phyloP scores from a whole-genome alignment of 2,113 vertebrate species.

The Tenrec ecaudatus region DNA sequence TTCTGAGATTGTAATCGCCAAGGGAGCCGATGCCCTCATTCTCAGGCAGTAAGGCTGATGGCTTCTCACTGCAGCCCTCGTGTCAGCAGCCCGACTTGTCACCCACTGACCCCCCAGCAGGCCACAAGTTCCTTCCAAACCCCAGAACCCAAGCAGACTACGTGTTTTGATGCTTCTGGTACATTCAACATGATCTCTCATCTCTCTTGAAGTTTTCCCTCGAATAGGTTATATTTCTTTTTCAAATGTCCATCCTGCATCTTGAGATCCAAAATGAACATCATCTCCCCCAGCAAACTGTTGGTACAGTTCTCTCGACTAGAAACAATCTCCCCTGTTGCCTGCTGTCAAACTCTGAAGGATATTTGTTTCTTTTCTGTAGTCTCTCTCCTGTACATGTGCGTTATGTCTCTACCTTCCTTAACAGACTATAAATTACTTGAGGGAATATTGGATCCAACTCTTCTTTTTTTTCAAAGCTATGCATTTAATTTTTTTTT shows the following conservation, averaged over 20 bases:
- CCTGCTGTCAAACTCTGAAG: neutral
- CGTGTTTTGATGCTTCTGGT: neutral
- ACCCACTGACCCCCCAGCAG: too few relatives aligned
- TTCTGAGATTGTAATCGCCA: too few relatives aligned
- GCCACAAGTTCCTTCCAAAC: neutral
- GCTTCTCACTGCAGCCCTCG: too few relatives aligned
- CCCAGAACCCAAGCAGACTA: neutral
- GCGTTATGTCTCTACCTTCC: neutral
- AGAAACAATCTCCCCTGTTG: neutral
- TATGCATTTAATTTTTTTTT: too few relatives aligned
- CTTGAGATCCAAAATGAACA: constrained; percentile 46
- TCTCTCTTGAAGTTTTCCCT: neutral
- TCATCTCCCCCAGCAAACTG: neutral
- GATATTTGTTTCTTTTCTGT: neutral
- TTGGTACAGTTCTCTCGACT: neutral
- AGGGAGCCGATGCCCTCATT: too few relatives aligned
- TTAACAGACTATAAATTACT: neutral
- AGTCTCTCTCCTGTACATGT: neutral
- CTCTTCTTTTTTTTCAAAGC: too few relatives aligned
- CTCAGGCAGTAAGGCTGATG: too few relatives aligned
- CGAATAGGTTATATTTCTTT: neutral
- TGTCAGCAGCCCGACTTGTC: too few relatives aligned
- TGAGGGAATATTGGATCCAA: neutral
- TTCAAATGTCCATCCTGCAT: neutral
- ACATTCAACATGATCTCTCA: neutral